Evolutionary conservation across 2,888 invertebrate species (phyloP), one percentile per base, ranked within the genome.

Genomic region (Mythimna albipuncta): DNA sequence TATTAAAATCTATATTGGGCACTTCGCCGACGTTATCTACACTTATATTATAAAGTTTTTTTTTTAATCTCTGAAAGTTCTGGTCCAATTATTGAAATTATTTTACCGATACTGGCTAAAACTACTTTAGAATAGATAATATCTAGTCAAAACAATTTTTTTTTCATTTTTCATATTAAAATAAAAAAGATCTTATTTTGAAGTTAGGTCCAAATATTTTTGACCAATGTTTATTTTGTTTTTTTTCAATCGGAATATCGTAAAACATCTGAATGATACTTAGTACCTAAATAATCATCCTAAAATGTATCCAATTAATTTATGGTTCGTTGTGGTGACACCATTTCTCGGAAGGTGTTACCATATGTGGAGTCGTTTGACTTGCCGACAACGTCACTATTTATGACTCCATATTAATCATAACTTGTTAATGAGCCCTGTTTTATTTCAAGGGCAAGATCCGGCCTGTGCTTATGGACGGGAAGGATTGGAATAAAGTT

Each of bases 371-470:
- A 83, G 73, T 86, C 88, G 89, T 89, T 92, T 91, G 91, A 87
- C 83, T 80, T 82, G 87, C 85, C 87, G 85, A 80, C 85, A 86
- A 89, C 87, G 84, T 87, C 87, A 90, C 88, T 89, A 94, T 95
- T 95, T 94, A 95, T 91, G 91, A 87, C 77, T 82, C 77, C 83
- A 88, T 92, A 94, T 94, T 93, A 91, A 94, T 95, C 93, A 92
- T 92, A 90, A 85, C 88, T 88, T 79, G 87, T 89, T 91, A 90
- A 92, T 92, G 89, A 92, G 90, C 79, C 79, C 84, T 84, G 83
- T 79, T 83, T 80, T 85, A 84, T 85, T 84, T 85, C 78, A 87
- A 81, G 78, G 82, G 64, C 79, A 78, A 72, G 66, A 75, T 69
- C 71, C 74, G 72, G 78, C 74, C 57, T 73, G 78, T 64, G 77